Percentiles rank a stretch among this genome's conserved stretches.
phyloP scores from a whole-genome alignment of 2,113 vertebrate species.

The Lutjanus erythropterus region DNA sequence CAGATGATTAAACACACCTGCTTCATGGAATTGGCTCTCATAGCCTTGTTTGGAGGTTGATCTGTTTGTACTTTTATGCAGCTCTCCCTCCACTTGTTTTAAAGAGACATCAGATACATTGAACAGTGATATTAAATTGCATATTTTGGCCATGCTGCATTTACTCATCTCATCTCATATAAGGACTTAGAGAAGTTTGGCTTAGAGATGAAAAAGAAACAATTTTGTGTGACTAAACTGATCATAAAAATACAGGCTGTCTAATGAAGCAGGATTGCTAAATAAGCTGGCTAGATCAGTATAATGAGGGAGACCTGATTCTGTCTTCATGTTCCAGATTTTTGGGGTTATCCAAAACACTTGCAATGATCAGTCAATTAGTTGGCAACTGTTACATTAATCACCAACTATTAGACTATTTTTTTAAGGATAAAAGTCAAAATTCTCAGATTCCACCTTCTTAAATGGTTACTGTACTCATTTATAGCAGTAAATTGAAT shows the following conservation, averaged over 20 bases:
- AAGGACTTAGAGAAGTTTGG: not conserved
- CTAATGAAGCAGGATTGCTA: not conserved
- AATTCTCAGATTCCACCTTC: no score
- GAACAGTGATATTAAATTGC: not conserved
- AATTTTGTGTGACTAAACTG: not conserved
- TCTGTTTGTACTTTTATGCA: not conserved
- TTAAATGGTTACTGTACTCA: no score
- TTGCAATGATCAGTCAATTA: no score
- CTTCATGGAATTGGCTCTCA: conserved; percentile 3
- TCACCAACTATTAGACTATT: no score
- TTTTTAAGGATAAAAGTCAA: no score
- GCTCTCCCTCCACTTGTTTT: not conserved
- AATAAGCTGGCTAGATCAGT: not conserved
- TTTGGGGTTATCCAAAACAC: not conserved
- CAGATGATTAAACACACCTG: conserved; percentile 8
- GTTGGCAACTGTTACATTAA: no score
- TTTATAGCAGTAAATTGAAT: no score
- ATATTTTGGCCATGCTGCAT: not conserved
- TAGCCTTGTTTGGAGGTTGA: conserved; percentile 10
- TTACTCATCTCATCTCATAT: not conserved
- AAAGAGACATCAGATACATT: not conserved
- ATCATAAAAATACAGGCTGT: not conserved
- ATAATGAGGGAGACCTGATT: not conserved
- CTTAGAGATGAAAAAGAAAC: not conserved
- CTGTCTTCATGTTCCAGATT: not conserved